Conservation (phyloP, 2,797 vertebrate genomes). For the Lindbergichthys nudifrons region DNA sequence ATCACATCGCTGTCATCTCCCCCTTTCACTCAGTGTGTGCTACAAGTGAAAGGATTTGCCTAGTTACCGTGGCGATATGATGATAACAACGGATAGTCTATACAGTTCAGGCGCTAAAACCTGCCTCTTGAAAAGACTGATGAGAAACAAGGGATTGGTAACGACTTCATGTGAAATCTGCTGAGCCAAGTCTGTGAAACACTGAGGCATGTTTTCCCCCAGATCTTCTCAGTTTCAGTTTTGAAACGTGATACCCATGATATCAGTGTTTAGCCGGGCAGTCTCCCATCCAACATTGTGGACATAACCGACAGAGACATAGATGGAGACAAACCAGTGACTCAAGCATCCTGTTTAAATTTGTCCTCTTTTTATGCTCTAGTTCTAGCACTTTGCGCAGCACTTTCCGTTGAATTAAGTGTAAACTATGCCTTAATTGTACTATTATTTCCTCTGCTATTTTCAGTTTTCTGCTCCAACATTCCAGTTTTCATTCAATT, state of each 20-base stretch:
- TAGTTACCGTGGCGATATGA: constrained; percentile 55
- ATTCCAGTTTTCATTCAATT: not conserved
- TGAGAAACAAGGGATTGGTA: not conserved
- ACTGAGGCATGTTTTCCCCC: constrained; percentile 9
- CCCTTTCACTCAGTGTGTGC: constrained; percentile 47
- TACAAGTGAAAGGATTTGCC: constrained; percentile 55
- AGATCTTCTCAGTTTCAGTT: constrained; percentile 23
- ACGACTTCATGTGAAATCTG: constrained; percentile 17
- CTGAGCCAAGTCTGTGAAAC: not conserved
- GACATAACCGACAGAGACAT: not conserved
- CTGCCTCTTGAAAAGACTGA: constrained; percentile 7
- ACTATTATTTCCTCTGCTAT: not conserved
- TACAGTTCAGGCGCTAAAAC: constrained; percentile 29
- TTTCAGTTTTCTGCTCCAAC: not conserved
- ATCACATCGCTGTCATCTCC: constrained; percentile 49
- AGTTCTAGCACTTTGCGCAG: not conserved
- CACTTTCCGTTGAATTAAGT: not conserved
- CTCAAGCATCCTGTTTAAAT: constrained; percentile 7
- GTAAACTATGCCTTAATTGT: not conserved
- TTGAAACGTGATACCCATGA: constrained; percentile 18
- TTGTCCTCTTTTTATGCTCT: constrained; percentile 4
- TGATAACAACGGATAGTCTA: constrained; percentile 47
- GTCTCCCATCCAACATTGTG: not conserved
- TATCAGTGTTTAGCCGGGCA: constrained; percentile 41
- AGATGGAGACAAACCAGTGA: constrained; percentile 26